Base-by-base conservation (phyloP, 1,140 invertebrate genomes). In the Holotrichia oblita region DNA sequence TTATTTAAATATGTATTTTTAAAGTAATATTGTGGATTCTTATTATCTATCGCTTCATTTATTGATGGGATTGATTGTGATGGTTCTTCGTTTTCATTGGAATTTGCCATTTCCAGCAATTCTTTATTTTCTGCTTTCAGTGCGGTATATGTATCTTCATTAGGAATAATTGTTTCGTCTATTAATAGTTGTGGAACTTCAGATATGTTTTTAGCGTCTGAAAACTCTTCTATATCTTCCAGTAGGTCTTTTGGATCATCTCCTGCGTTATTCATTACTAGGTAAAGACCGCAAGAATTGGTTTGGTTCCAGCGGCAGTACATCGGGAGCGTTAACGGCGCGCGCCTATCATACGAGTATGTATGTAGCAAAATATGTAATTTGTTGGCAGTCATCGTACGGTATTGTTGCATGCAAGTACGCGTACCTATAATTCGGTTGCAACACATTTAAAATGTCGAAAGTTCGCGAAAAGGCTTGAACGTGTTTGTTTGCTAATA, bases 21-120 rank as follows among this genome's bases (percentile, higher is more conserved):
- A 73, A 73, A 17, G 12, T 73, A 22, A 73, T 73, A 73, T 40
- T 73, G 72, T n/a, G 40, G 72, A 10, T 73, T 73, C 34, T 73
- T 73, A 22, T 40, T 73, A 22, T 73, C 72, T 73, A 73, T 73
- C 22, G 72, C 34, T 73, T 73, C 72, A 41, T 73, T 22, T 22
- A 73, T 34, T 9, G 27, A 17, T 22, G 72, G 72, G 9, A 73
- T 73, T 9, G 40, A 40, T n/a, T n/a, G 14, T 42, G 6, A 4
- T 14, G 73, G 41, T 48, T 75, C 73, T 12, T 42, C 17, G 41
- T 44, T 75, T 41, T 42, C 40, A 27, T 75, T 75, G 6, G 73
- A 75, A 75, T 75, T 2, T 34, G 14, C 41, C 10, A 40, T 75
- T 75, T 61, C 59, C 8, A 9, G 2, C 20, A 61, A 1, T 61